Percentiles rank a stretch among this genome's conserved stretches.
Evolutionary conservation across 2,113 vertebrate species (phyloP).

Genomic region (Corythoichthys haematopterus): DNA sequence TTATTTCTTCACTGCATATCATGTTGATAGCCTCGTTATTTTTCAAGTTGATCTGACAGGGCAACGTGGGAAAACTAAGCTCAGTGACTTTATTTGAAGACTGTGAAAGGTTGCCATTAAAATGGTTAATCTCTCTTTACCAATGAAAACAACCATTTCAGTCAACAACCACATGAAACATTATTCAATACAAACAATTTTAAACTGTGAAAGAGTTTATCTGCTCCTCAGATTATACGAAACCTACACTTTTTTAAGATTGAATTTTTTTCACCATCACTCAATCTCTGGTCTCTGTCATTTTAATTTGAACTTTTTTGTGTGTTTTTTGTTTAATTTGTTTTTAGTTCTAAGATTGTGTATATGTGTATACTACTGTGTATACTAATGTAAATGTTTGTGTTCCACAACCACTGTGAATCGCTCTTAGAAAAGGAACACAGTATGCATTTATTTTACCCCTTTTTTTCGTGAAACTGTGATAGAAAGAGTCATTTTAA

Average conservation of each 20-base stretch:
- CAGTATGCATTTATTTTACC: constrained; percentile 47
- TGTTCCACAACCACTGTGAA: constrained; percentile 74
- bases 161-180: constrained; percentile 20
- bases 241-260: constrained; percentile 17
- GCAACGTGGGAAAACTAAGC: constrained; percentile 26
- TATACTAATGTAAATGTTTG: constrained; percentile 70
- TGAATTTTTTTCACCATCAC: not conserved
- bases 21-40: constrained; percentile 49
- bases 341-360: constrained; percentile 55
- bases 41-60: constrained; percentile 34
- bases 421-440: constrained; percentile 63
- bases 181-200: constrained; percentile 38
- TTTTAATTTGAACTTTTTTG: constrained; percentile 8
- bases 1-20: constrained; percentile 45
- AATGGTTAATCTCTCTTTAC: constrained; percentile 37
- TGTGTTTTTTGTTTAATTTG: not conserved
- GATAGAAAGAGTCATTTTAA: constrained; percentile 60
- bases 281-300: constrained; percentile 20
- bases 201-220: constrained; percentile 66
- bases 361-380: constrained; percentile 69
- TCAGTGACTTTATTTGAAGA: constrained; percentile 23
- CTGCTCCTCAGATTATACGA: constrained; percentile 46
- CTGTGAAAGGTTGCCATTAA: constrained; percentile 46
- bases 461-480: constrained; percentile 34
- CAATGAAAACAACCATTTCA: constrained; percentile 6